Evolutionary conservation across 2,113 vertebrate genomes (phyloP), one percentile per base, ranked within the genome.

Genomic region (Agapornis roseicollis): DNA sequence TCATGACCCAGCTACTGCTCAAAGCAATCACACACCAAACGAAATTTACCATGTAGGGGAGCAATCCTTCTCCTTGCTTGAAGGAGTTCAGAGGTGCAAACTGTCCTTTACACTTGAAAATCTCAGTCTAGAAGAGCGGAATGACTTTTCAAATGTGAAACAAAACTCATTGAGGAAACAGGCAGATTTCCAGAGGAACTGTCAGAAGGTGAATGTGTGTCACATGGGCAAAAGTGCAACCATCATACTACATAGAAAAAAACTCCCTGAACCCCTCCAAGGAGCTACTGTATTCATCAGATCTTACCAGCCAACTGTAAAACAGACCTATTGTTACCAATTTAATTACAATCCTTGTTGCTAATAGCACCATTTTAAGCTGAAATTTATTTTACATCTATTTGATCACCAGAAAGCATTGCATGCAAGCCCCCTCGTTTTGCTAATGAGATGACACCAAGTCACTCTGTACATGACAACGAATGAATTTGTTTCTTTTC

Each of bases 371-470:
- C 73, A 50, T 82, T 95, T 94, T 61, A 44, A 92, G 65, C 52
- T 77, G 88, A 92, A 93, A 94, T 90, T 90, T 23, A 83, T 95
- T 97, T 89, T 50, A 37, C 44, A 80, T 92, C 91, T 83, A 89
- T 81, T 95, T 93, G 90, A 85, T 82, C 80, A 74, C 61, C 72
- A 89, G 73, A 90, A 94, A 91, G 33, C 3, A 1, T 50, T 60
- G 39, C 47, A 79, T 50, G 23, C 49, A 88, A 46, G 35, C 50
- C 27, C 16, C 61, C 35, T 93, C 1, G 0, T 74, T 81, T 68
- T 85, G 41, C 77, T 89, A 92, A 94, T 60, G 72, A 82, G 85
- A 42, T 80, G 69, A 25, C 79, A 84, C 47, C 7, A 42, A 91
- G 53, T 95, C 61, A 49, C 61, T 78, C 73, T 2, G 0, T 44